These are phyloP conservation scores for Lingula anatina DNA, from an alignment of 2,888 invertebrate genomes.

Conservation along the genomic window DNA sequence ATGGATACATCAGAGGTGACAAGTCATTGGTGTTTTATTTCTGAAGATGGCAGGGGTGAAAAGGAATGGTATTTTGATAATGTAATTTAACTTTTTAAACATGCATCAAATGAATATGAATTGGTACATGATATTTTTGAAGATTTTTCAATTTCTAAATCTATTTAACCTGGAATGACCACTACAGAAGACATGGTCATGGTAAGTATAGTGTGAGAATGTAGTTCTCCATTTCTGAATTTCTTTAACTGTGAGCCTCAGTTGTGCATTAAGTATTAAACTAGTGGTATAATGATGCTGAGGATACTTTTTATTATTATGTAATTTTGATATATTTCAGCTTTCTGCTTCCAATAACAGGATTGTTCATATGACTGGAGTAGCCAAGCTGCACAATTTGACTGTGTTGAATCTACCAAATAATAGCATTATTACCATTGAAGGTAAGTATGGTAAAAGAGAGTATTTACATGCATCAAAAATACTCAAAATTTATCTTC, in stretches of 20 bases:
- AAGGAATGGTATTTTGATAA: neutral
- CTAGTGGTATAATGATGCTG: too few species aligned
- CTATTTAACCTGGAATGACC: neutral
- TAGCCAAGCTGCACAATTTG: constrained; percentile 73
- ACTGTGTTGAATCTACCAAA: constrained; percentile 77
- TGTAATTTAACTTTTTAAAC: too few species aligned
- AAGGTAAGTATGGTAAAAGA: constrained; percentile 61
- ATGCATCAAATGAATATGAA: too few species aligned
- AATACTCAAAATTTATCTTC: neutral
- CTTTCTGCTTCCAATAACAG: constrained; percentile 81
- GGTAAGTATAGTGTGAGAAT: neutral
- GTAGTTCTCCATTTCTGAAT: too few species aligned
- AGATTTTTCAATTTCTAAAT: neutral
- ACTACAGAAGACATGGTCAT: neutral
- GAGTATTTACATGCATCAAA: neutral
- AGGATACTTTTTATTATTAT: too few species aligned
- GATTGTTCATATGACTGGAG: constrained; percentile 80
- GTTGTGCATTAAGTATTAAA: too few species aligned
- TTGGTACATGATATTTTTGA: neutral
- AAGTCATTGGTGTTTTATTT: too few species aligned
- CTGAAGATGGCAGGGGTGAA: neutral
- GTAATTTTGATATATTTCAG: constrained; percentile 60
- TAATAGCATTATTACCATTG: constrained; percentile 83
- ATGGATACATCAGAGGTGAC: too few species aligned
- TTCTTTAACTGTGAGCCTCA: too few species aligned